Conservation (phyloP, 2,113 vertebrate genomes). For the Cololabis saira region DNA sequence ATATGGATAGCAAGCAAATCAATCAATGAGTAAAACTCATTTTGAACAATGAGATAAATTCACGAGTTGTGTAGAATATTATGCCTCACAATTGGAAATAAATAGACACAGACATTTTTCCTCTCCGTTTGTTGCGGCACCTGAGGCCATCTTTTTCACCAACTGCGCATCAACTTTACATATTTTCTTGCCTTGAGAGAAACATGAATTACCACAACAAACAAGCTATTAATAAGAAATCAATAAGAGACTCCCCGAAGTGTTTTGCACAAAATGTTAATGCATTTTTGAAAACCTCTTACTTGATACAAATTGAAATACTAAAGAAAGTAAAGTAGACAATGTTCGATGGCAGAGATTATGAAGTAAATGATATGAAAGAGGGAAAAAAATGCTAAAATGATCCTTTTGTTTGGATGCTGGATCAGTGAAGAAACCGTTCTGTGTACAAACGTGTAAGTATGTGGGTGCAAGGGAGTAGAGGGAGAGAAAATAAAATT, state of each 20-base stretch:
- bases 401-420: slow-evolving; percentile 21
- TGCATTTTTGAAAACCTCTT: slow-evolving; percentile 74
- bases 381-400: neutral
- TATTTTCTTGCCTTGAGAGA: slow-evolving; percentile 64
- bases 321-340: slow-evolving; percentile 48
- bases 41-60: slow-evolving; percentile 13
- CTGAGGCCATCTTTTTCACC: slow-evolving; percentile 26
- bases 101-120: slow-evolving; percentile 44
- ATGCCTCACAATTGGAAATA: slow-evolving; percentile 39
- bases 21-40: slow-evolving; percentile 9
- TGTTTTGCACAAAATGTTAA: slow-evolving; percentile 70
- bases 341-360: slow-evolving; percentile 18
- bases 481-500: neutral
- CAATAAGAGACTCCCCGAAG: slow-evolving; percentile 72
- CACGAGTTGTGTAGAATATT: slow-evolving; percentile 31
- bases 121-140: slow-evolving; percentile 26
- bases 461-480: slow-evolving; percentile 7
- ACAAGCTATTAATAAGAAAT: slow-evolving; percentile 82
- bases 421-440: slow-evolving; percentile 28
- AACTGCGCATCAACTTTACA: slow-evolving; percentile 52
- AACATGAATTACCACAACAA: slow-evolving; percentile 76
- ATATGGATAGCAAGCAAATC: neutral
- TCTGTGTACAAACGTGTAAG: slow-evolving; percentile 18
- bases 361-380: slow-evolving; percentile 27
- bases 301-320: slow-evolving; percentile 71